Evolutionary conservation across 1,140 invertebrate genomes (phyloP), one percentile per base, ranked within the genome.

Genomic region (Metaphire vulgaris): DNA sequence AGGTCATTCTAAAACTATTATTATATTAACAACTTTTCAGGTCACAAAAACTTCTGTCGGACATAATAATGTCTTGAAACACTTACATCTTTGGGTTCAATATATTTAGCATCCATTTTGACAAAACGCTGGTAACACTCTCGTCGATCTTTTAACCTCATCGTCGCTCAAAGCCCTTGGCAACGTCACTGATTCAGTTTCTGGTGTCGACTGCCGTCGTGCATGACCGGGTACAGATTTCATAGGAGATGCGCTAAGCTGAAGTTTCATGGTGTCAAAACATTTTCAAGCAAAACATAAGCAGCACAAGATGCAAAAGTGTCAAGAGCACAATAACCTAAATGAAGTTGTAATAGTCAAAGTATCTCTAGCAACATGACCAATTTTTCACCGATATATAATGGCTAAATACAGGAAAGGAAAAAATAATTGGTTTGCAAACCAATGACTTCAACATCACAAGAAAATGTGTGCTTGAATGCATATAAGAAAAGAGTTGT

Each of bases 121-220:
- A 85, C 70, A 79, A 85, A 85, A 66, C 83, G 67, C 72, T 85
- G 83, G 1, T 85, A 72, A 76, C 84, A 85, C 29, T 85, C 83
- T 79, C 78, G 65, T 85, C 83, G 32, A 73, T 56, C 65, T 73
- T 80, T 74, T 78, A 0, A 74, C 80, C 34, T 80, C 79, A 41
- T 82, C 81, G 30, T 79, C 71, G 65, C 73, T 79, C 1, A 79
- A 74, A 33, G 73, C 33, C 75, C 76, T 76, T 56, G 26, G 77
- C 72, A 15, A 79, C 78, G 16, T 77, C 74, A 32, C 78, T 75
- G 2, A 78, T 78, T 26, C 79, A 72, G 76, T 30, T 32, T 2
- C 2, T 34, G 68, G 68, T 28, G 70, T 14, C 33, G 15, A 2
- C 72, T 34, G 2, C 33, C 72, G 21, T 30, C 56, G 32, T 2